Base-by-base conservation (phyloP, 2,797 vertebrate species). In the Babyrousa celebensis region DNA sequence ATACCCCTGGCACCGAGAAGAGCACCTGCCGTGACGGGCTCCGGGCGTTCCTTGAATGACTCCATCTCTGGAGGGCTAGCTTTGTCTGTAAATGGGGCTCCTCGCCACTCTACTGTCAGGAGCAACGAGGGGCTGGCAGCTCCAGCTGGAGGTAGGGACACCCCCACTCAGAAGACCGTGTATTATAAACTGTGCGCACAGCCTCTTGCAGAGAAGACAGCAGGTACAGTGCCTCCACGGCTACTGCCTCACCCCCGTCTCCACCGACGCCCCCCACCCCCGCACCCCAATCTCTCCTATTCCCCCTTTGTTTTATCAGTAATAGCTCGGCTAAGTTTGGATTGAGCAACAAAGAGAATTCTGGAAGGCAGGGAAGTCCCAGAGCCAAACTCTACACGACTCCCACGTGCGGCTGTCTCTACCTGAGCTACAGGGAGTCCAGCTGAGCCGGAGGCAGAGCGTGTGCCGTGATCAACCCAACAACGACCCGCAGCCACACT, bases 391-490 rank as follows among this genome's bases (percentile, higher is more conserved):
- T 29, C 60, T 23, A 27, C 4, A 9, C 3, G 3, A 32, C 5
- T 23, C 23, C 36, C 15, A 0, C 1, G 2, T 0, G 67, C 2
- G 18, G 83, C 23, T 15, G 6, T 48, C 89, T 48, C 7, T 6
- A 7, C 23, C 71, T 11, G 54, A 27, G 70, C 78, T 5, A 1
- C 0, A 3, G 40, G 27, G 11, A 43, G 56, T 8, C 4, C 18
- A 11, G 52, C 12, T 4, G 12, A 3, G 88, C 12, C 1, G 0
- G 29, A 21, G 32, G 10, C 6, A 8, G 43, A 43, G 56, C 20
- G 1, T 0, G 1, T 4, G 4, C 21, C 54, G 0, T 14, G 27
- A 12, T 1, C 12, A 12, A 29, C 8, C 20, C 54, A 7, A 32
- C 48, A 5, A 20, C 1, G 43, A 29, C 16, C 71, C 0, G 2